Base-by-base conservation (phyloP, 2,888 invertebrate species). In the Phorcus lineatus region DNA sequence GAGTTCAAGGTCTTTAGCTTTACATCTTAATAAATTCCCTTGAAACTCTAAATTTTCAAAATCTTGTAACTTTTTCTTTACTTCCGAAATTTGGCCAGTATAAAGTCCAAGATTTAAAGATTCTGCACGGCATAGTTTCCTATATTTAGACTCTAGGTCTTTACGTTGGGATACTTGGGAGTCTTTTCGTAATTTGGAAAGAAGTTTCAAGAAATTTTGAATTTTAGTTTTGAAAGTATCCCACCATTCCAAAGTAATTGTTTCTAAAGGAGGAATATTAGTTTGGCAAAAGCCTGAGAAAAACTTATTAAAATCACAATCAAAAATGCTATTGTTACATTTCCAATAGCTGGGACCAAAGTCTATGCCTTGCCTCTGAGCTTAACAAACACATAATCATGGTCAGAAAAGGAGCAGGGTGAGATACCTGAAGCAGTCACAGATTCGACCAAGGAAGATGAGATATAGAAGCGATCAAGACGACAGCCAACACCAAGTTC, bases 331-430 rank as follows among this genome's bases (percentile, higher is more conserved):
- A 47, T 28, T 67, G 28, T 67, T 67, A n/a, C 67, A 31, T 36
- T 57, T 57, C 57, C 57, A 57, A 57, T 57, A 57, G 24, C 57
- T 57, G 19, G 57, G 47, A 47, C 47, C 47, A 47, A 47, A 47
- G 13, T 57, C 57, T 57, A 57, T 57, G 19, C 77, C 66, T 36
- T 75, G 67, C 67, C 67, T 36, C 74, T 78, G 79, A 53, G 78
- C 17, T 77, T 81, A 77, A n/a, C 82, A 28, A 11, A 74, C 75
- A 28, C 75, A 77, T 16, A 19, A n/a, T 57, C 57, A 22, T 57
- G 57, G 24, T 57, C 57, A 22, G 57, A 57, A 24, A 57, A 57
- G 13, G 57, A 57, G 24, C 57, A 57, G 19, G 57, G 57, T 22
- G 19, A 24, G 24, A 57, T 57, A 57, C 24, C 57, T 22, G 57